Base-by-base conservation (phyloP, 2,113 vertebrate genomes). In the Pteropus alecto region DNA sequence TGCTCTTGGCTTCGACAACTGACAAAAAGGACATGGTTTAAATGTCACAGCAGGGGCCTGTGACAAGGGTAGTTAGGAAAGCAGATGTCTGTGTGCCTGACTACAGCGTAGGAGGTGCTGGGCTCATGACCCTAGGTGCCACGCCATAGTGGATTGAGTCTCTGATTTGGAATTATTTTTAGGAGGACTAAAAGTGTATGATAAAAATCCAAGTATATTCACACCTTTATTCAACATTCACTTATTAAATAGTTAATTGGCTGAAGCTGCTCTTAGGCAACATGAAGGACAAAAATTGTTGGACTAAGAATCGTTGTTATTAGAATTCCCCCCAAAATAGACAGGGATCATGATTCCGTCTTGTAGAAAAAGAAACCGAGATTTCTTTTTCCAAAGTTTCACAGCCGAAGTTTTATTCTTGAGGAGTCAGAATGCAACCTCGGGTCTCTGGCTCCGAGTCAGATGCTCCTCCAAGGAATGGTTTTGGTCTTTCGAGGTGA, bases 91-190 rank as follows among this genome's bases (percentile, higher is more conserved):
- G 46, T 13, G 2, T 21, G 13, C 33, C 77, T 82, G 73, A 70
- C n/a, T 63, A 26, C 46, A 18, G 41, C 10, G 3, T 7, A 38
- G 43, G 58, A 28, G 22, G 28, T 7, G 0, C 48, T 46, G 24
- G 71, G 41, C 19, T 61, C 30, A 1, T 18, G 58, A 87, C 86
- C 30, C 56, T 5, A 18, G 35, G 10, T 46, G 21, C 63, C 24
- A 60, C 18, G 19, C 28, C 43, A 79, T 38, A 92, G 46, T 30
- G 65, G 30, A 61, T 26, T 67, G 67, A 48, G 94, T 97, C 94
- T 83, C 92, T 71, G 22, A 78, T 86, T 91, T 33, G 48, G 33
- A 94, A 81, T 92, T 74, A 54, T 87, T 89, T 84, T 54, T 5
- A 82, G 3, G 0, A 91, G 70, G n/a, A 82, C 3, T 21, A 1